These are phyloP conservation scores for Siphlonurus alternatus DNA, from an alignment of 2,888 invertebrate species.

Conservation along the genomic window DNA sequence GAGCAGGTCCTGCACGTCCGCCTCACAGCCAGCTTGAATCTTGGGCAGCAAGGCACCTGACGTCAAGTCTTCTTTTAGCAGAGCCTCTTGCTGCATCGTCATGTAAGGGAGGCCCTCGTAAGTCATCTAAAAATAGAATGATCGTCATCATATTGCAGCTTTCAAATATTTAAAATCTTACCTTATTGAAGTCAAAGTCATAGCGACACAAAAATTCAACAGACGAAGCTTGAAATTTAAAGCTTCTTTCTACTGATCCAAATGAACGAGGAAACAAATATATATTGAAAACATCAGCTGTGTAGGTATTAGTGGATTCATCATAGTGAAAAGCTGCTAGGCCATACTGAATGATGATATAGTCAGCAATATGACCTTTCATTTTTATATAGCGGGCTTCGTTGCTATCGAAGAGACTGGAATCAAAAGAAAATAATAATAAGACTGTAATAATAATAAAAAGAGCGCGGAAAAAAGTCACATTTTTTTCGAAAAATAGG, in stretches of 20 bases:
- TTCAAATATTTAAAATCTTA: too few relatives aligned
- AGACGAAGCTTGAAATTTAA: slow-evolving; percentile 44
- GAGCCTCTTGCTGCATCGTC: slow-evolving; percentile 26
- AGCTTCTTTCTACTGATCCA: slow-evolving; percentile 39
- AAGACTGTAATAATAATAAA: too few relatives aligned
- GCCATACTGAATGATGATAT: slow-evolving; percentile 50
- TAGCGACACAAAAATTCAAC: slow-evolving; percentile 38
- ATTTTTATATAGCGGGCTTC: slow-evolving; percentile 36
- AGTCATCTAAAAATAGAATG: slow-evolving; percentile 35
- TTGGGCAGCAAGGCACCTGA: slow-evolving; percentile 20
- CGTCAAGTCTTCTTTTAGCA: slow-evolving; percentile 22
- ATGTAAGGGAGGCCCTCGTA: slow-evolving; percentile 51
- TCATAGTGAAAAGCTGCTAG: slow-evolving; percentile 44
- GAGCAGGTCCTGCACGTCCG: slow-evolving; percentile 17
- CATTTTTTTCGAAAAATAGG: too few relatives aligned
- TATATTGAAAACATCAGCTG: slow-evolving; percentile 45
- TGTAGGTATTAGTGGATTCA: slow-evolving; percentile 37
- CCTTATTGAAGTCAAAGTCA: slow-evolving; percentile 34
- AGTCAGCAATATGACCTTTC: slow-evolving; percentile 29
- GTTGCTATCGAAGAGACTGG: slow-evolving; percentile 40
- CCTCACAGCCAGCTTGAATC: not conserved
- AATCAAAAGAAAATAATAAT: slow-evolving; percentile 21
- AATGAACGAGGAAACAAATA: slow-evolving; percentile 47
- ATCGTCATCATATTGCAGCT: too few relatives aligned
- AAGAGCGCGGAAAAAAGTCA: too few relatives aligned